phyloP scores from a whole-genome alignment of 2,797 vertebrate genomes.

The Monodelphis domestica region DNA sequence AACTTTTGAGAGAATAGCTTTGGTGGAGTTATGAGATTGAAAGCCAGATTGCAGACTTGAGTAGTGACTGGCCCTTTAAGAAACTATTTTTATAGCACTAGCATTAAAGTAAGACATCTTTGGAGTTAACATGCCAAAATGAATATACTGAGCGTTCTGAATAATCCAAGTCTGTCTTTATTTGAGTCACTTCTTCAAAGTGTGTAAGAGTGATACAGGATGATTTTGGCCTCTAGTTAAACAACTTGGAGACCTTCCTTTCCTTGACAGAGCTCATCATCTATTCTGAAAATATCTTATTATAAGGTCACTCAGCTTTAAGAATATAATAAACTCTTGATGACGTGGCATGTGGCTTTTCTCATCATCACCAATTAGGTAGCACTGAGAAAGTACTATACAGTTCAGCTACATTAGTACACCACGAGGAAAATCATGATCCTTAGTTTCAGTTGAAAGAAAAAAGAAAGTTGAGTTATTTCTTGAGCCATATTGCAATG shows the following conservation, averaged over 20 bases:
- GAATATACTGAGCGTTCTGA: not conserved
- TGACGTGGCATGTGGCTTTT: constrained; percentile 46
- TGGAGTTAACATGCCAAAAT: not conserved
- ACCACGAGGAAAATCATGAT: not conserved
- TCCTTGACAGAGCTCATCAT: constrained; percentile 3
- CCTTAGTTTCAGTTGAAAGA: not conserved
- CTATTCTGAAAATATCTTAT: constrained; percentile 55
- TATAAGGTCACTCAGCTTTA: constrained; percentile 49
- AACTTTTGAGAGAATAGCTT: not conserved
- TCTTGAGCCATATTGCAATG: not conserved
- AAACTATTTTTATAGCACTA: constrained; percentile 16
- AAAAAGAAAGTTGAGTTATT: not conserved
- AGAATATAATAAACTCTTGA: constrained; percentile 50
- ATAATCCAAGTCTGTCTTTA: constrained; percentile 4
- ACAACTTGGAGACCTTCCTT: constrained; percentile 5
- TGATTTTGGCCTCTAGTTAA: constrained; percentile 31
- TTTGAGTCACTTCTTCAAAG: constrained; percentile 29
- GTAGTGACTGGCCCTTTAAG: constrained; percentile 19
- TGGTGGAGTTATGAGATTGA: not conserved
- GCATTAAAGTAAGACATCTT: not conserved
- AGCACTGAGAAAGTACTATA: not conserved
- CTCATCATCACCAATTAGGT: constrained; percentile 29
- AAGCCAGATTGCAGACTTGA: not conserved
- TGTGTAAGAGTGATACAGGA: not conserved
- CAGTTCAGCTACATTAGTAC: constrained; percentile 20